phyloP scores from a whole-genome alignment of 37 sponge, comb jelly and placozoan genomes.

The Mnemiopsis leidyi region DNA sequence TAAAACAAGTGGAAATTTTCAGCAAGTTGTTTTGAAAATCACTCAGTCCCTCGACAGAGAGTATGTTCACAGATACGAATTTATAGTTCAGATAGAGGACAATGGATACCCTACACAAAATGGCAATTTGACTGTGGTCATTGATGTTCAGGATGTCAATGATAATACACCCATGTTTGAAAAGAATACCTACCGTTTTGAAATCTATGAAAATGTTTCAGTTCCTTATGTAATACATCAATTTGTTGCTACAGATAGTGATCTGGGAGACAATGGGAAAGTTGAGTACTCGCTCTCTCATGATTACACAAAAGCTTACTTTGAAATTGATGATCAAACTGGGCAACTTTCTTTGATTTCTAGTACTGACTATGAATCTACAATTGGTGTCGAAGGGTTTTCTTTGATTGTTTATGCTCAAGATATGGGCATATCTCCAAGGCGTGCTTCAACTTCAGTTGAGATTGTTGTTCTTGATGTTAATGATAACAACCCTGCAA shows the following conservation, averaged over 20 bases:
- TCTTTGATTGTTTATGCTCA: background rate
- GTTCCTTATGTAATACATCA: background rate
- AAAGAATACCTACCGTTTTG: background rate
- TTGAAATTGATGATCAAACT: background rate
- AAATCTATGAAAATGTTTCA: slow-evolving; percentile 13
- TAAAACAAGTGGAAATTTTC: background rate
- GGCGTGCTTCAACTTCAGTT: background rate
- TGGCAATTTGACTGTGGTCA: background rate
- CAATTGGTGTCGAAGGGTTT: background rate
- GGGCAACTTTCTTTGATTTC: background rate
- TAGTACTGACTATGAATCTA: slow-evolving; percentile 1
- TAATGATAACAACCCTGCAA: slow-evolving; percentile 42
- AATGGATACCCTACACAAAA: slow-evolving; percentile 5
- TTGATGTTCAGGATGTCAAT: slow-evolving; percentile 40
- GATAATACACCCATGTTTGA: slow-evolving; percentile 26
- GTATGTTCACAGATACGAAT: background rate
- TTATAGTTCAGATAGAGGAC: slow-evolving; percentile 5
- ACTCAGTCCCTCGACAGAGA: slow-evolving; percentile 39
- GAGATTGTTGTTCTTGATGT: background rate
- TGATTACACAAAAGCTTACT: background rate
- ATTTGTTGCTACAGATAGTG: slow-evolving; percentile 10
- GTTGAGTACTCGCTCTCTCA: background rate
- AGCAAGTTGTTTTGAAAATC: slow-evolving; percentile 33
- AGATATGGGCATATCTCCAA: slow-evolving; percentile 9
- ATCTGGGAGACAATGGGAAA: slow-evolving; percentile 3